Percentiles rank a stretch among this genome's conserved stretches.
phyloP scores from a whole-genome alignment of 2,888 invertebrate species.

The Drosophila nigricruria region DNA sequence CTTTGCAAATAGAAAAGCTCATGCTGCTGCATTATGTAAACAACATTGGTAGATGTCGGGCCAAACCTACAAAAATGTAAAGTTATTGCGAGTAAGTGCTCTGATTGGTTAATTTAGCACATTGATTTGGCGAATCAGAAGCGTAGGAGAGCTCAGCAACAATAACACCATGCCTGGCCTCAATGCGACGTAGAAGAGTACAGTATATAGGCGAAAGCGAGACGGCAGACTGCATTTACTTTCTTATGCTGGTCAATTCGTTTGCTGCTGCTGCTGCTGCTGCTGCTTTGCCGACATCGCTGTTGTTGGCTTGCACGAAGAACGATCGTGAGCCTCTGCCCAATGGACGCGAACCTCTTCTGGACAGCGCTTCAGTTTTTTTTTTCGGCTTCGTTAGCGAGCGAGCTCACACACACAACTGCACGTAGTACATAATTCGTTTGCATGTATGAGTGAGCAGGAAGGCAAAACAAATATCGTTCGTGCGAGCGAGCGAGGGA shows the following conservation, averaged over 20 bases:
- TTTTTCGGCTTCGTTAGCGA: not conserved
- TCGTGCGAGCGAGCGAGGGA: not conserved
- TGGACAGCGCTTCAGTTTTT: not conserved
- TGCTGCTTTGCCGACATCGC: not conserved
- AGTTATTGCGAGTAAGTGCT: not conserved
- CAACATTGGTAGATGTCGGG: not conserved
- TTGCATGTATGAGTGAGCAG: not conserved
- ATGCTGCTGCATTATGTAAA: not conserved
- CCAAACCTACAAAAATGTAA: not conserved
- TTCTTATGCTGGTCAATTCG: not conserved
- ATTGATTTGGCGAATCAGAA: not conserved
- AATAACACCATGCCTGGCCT: not conserved
- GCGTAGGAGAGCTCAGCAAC: not conserved
- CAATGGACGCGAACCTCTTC: not conserved
- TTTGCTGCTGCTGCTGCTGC: not conserved
- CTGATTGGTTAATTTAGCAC: not conserved
- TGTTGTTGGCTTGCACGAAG: not conserved
- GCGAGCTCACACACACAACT: not conserved
- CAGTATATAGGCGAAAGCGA: not conserved
- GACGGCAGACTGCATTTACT: not conserved
- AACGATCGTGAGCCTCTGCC: slow-evolving; percentile 1
- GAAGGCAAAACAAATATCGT: not conserved
- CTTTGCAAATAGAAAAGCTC: not conserved
- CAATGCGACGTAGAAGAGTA: not conserved
- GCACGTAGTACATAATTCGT: not conserved